phyloP scores from a whole-genome alignment of 2,888 invertebrate genomes.

The Cenopis cana region DNA sequence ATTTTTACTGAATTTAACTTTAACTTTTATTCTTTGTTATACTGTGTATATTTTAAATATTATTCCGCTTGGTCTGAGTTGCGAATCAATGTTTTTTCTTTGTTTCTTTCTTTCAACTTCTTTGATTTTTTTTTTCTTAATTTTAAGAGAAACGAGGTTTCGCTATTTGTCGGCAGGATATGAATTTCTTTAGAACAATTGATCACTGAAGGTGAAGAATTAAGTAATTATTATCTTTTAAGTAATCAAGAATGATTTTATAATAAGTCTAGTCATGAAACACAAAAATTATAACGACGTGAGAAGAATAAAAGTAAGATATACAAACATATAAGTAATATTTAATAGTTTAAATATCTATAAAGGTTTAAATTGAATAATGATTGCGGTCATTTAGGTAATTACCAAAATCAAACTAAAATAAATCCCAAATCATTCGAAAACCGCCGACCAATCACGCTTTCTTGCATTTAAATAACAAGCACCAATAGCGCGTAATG shows the following conservation, averaged over 20 bases:
- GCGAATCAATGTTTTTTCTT: no score
- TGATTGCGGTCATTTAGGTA: neutral
- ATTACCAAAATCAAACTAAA: constrained; percentile 1
- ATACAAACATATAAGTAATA: neutral
- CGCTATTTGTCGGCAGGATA: no score
- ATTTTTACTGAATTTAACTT: no score
- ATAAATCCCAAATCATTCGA: constrained; percentile 2
- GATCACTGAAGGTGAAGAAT: neutral
- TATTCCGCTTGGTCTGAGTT: no score
- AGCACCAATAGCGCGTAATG: constrained; percentile 55
- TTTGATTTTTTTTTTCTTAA: no score
- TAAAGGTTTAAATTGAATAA: neutral
- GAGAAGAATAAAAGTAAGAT: neutral
- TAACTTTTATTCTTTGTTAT: no score
- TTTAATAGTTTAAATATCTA: neutral
- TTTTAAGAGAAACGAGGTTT: no score
- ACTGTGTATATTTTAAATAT: no score
- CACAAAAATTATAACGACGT: neutral
- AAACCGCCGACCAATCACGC: constrained; percentile 4
- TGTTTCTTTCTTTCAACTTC: no score
- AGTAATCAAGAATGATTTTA: neutral
- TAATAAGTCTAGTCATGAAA: neutral
- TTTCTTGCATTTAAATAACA: constrained; percentile 24
- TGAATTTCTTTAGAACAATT: no score
- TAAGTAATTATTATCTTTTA: neutral